Percentiles rank a stretch among this genome's conserved stretches.
phyloP scores from a whole-genome alignment of 2,113 vertebrate species.

The Lycocorax pyrrhopterus region DNA sequence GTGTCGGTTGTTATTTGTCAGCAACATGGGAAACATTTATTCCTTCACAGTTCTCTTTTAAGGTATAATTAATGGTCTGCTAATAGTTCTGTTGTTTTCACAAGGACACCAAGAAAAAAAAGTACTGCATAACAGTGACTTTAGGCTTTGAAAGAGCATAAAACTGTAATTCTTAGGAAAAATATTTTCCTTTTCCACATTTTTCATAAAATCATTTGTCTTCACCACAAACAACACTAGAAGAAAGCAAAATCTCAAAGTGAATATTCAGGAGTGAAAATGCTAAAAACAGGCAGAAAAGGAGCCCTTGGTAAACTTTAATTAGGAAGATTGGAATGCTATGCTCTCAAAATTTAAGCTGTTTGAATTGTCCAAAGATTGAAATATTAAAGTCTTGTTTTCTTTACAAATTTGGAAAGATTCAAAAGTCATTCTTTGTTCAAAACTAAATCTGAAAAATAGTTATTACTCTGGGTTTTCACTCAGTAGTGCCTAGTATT shows the following conservation, averaged over 20 bases:
- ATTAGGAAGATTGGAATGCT: background rate
- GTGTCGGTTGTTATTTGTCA: background rate
- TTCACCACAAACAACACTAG: background rate
- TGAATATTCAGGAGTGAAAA: background rate
- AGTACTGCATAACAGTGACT: background rate
- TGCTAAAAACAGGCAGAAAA: background rate
- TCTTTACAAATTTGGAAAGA: background rate
- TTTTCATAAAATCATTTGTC: background rate
- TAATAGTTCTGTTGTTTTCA: background rate
- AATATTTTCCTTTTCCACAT: background rate
- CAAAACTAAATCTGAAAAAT: background rate
- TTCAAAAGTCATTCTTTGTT: background rate
- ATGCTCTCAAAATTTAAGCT: background rate
- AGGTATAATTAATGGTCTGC: background rate
- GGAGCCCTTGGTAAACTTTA: background rate
- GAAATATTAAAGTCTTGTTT: background rate
- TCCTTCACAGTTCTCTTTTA: background rate
- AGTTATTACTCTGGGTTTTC: background rate
- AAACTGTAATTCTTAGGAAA: background rate
- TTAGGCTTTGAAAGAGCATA: background rate
- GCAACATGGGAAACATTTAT: background rate
- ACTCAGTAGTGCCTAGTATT: background rate
- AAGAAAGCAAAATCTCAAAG: background rate
- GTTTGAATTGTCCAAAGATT: background rate
- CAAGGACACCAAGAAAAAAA: background rate